These are phyloP conservation scores for Acleris emargana DNA, from an alignment of 2,888 invertebrate species.

Conservation along the genomic window DNA sequence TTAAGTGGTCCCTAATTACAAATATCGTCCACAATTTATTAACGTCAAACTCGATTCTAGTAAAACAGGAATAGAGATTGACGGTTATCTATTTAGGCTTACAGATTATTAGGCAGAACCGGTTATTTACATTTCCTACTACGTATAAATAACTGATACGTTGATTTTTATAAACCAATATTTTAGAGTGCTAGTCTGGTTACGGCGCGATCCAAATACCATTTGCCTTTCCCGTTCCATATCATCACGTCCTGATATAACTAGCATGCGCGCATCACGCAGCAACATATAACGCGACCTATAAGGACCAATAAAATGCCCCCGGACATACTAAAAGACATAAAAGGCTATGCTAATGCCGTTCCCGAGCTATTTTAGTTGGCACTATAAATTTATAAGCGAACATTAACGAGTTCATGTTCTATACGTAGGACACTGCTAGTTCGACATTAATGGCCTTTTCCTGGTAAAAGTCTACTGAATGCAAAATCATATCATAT, in stretches of 20 bases:
- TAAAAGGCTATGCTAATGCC: slow-evolving; percentile 45
- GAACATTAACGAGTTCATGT: slow-evolving; percentile 36
- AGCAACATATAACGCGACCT: slow-evolving; percentile 26
- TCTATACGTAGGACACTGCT: slow-evolving; percentile 30
- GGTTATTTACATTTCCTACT: no score
- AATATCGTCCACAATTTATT: no score
- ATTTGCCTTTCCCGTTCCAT: slow-evolving; percentile 19
- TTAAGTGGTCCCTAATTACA: no score
- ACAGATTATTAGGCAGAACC: no score
- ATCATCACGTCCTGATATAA: slow-evolving; percentile 25
- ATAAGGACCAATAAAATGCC: slow-evolving; percentile 40
- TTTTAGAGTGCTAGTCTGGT: neutral
- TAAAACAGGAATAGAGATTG: no score
- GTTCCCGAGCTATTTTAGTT: slow-evolving; percentile 37
- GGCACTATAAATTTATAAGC: slow-evolving; percentile 37
- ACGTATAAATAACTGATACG: no score
- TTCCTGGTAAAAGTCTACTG: slow-evolving; percentile 8
- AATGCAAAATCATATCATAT: neutral
- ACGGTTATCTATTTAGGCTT: no score
- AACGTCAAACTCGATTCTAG: no score
- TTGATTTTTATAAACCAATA: neutral
- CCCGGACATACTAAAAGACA: slow-evolving; percentile 41
- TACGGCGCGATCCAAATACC: slow-evolving; percentile 7
- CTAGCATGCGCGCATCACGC: slow-evolving; percentile 27
- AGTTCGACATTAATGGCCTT: slow-evolving; percentile 9